phyloP scores from a whole-genome alignment of 2,888 invertebrate species.

The Anoplius nigerrimus region DNA sequence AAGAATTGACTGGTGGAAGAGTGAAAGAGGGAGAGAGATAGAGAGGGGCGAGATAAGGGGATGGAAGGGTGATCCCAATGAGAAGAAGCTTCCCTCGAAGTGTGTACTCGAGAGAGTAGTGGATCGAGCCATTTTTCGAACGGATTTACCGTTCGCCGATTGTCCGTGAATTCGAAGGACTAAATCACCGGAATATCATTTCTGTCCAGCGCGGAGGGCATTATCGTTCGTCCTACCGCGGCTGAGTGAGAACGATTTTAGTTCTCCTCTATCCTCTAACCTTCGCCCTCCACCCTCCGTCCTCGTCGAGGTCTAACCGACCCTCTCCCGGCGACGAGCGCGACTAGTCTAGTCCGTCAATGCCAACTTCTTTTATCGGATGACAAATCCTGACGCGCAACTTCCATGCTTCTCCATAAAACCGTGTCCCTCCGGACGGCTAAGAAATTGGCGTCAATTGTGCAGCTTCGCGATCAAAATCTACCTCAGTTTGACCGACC shows the following conservation, averaged over 20 bases:
- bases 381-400: too few species aligned
- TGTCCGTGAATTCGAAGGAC: constrained; percentile 61
- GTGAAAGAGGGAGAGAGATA: neutral
- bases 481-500: too few species aligned
- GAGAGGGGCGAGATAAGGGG: neutral
- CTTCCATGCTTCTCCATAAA: too few species aligned
- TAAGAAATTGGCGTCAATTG: too few species aligned
- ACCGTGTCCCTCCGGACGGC: too few species aligned
- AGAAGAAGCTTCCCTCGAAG: too few species aligned
- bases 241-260: neutral
- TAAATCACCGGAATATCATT: constrained; percentile 71
- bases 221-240: constrained; percentile 61
- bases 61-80: constrained; percentile 28
- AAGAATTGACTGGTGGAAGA: neutral
- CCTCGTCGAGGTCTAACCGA: too few species aligned
- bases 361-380: too few species aligned
- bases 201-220: constrained; percentile 61
- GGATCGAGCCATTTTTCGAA: constrained; percentile 58
- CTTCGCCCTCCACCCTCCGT: too few species aligned
- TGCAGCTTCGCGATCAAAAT: too few species aligned
- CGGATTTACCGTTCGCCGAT: constrained; percentile 60
- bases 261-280: neutral
- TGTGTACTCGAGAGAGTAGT: constrained; percentile 24
- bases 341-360: too few species aligned
- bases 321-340: too few species aligned